Evolutionary conservation across 2,888 invertebrate species (phyloP).

Genomic region (Argyresthia goedartella): DNA sequence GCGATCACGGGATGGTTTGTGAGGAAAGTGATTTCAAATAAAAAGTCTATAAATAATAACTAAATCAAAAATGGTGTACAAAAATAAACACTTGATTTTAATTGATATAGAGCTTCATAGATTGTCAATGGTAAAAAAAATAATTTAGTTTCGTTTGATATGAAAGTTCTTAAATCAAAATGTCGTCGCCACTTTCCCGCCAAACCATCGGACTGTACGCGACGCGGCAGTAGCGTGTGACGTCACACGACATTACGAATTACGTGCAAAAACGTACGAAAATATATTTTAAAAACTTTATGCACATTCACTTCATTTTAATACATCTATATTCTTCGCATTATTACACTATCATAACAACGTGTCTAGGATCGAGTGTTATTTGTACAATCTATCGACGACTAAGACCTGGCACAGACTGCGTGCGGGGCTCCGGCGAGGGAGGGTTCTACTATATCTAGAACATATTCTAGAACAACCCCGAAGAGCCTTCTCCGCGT

Average conservation of each 20-base stretch:
- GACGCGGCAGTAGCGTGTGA: constrained; percentile 23
- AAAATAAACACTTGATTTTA: not conserved
- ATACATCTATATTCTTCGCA: constrained; percentile 16
- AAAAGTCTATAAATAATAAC: not conserved
- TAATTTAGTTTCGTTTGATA: no score
- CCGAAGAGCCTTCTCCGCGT: no score
- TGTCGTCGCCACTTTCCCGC: constrained; percentile 23
- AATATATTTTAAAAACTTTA: constrained; percentile 55
- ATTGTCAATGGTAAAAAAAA: not conserved
- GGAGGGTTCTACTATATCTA: no score
- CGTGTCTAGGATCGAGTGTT: constrained; percentile 60
- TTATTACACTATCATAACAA: constrained; percentile 38
- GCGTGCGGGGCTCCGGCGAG: no score
- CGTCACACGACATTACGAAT: constrained; percentile 36
- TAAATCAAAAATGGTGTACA: not conserved
- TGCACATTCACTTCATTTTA: constrained; percentile 35
- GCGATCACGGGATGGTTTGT: constrained; percentile 26
- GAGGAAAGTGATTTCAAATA: not conserved
- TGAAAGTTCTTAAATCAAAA: not conserved
- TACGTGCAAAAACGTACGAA: constrained; percentile 70
- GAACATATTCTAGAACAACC: no score
- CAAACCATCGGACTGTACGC: constrained; percentile 34
- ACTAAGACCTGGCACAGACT: no score
- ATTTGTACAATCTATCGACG: constrained; percentile 43
- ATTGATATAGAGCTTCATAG: no score